phyloP scores from a whole-genome alignment of 2,113 vertebrate species.

The Vireo altiloquus region DNA sequence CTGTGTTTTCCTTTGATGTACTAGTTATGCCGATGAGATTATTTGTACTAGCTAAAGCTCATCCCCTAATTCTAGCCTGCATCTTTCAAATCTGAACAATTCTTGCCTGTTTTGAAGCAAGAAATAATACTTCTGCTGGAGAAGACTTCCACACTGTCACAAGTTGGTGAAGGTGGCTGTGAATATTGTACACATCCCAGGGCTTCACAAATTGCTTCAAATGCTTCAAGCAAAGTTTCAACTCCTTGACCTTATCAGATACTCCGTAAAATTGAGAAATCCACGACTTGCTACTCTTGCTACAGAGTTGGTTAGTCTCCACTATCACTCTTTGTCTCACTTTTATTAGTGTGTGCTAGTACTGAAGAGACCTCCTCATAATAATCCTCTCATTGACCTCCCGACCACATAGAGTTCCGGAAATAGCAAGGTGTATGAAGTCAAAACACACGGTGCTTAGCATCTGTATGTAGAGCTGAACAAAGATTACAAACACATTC shows the following conservation, averaged over 20 bases:
- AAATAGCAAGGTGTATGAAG: conserved; percentile 17
- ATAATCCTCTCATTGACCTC: not conserved
- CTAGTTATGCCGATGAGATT: not conserved
- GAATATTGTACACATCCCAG: not conserved
- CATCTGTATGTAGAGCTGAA: not conserved
- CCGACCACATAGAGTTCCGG: not conserved
- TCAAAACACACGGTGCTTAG: not conserved
- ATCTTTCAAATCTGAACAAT: not conserved
- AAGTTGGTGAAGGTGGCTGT: not conserved
- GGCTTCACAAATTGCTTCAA: not conserved
- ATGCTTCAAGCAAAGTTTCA: not conserved
- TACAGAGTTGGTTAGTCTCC: not conserved
- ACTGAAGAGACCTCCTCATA: not conserved
- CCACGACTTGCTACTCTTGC: not conserved
- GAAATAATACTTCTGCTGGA: not conserved
- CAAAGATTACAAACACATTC: not conserved
- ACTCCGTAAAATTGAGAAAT: not conserved
- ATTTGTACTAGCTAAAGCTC: not conserved
- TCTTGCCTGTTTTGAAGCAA: not conserved
- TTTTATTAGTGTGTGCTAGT: not conserved
- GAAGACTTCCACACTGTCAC: not conserved
- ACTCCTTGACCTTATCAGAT: not conserved
- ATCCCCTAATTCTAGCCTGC: not conserved
- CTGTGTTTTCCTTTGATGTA: not conserved
- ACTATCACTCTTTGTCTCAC: not conserved